Evolutionary conservation across 2,888 invertebrate species (phyloP), one percentile per base, ranked within the genome.

Genomic region (Diarsia rubi): DNA sequence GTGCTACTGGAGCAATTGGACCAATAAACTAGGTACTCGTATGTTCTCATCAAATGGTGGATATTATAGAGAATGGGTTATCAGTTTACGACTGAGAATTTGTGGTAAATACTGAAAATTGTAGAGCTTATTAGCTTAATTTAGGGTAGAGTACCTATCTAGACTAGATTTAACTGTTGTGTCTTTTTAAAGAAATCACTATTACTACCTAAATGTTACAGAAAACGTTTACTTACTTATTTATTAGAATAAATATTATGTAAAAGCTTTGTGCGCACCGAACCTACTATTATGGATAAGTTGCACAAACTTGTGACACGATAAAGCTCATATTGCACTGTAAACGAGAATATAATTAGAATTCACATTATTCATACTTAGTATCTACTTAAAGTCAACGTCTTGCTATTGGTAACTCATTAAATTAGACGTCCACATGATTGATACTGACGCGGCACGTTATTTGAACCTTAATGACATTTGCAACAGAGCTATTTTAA

Each of bases 391-490:
- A 68, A 68, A 42, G 0, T 71, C 45, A 57, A 73, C 9, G 63
- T 45, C 42, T 37, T 12, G 68, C 24, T 75, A 77, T 77, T 70
- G 60, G 68, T 73, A 82, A 73, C 68, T 69, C 60, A 82, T 82
- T 68, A 59, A 73, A 82, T 82, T 73, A 82, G 82, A 82, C 70
- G 73, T 85, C 78, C 27, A 54, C 47, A 82, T 82, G 82, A 82
- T 82, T 85, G 83, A 82, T 85, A 82, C 54, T 24, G 65, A 75
- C 49, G 72, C 82, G 49, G 66, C 69, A 47, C 31, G 21, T 59
- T 73, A 85, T 63, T 72, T 85, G 77, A 85, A 76, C 78, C 69
- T 59, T 82, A 85, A 85, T 67, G 72, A 70, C 63, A 70, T 52
- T 72, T 85, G 78, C 85, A 76, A 76, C 72, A 45, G 44, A 62